Base-by-base conservation (phyloP, 2,888 invertebrate genomes). In the Spilarctia lutea region DNA sequence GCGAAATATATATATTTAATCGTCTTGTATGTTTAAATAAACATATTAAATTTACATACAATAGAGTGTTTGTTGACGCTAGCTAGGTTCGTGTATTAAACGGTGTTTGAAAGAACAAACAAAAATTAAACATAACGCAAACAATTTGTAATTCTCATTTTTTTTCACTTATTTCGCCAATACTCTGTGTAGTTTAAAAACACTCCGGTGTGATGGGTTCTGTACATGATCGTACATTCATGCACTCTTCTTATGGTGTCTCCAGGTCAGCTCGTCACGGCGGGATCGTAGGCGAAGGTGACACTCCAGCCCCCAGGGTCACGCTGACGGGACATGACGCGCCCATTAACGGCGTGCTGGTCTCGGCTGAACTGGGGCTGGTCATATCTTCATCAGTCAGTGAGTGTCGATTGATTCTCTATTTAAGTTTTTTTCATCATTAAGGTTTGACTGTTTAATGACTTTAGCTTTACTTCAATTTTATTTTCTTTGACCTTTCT, bases 301-400 rank as follows among this genome's bases (percentile, higher is more conserved):
- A 99, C 88, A 96, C 98, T 73, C 99, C 99, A 0, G 99, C 99
- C 48, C 99, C 99, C 7, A 97, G 99, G 83, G 99, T 99, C 16
- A 99, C 99, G 8, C 96, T 99, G 35, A 99, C 99, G 0, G 99
- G 99, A 0, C 99, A 99, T 94, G 99, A 99, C 92, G 98, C 99
- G 87, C 98, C 99, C 76, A 98, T 99, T 84, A 98, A 98, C 73
- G 98, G 98, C 85, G 98, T 99, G 81, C 98, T 99, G 71, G 99
- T 99, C 78, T 99, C 99, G 27, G 99, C 99, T 0, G 99, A 99
- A 93, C 97, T 99, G 68, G 99, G 99, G 35, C 96, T 99, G 52
- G 99, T 99, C 74, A 98, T 99, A 81, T 99, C 99, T 70, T 99
- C 99, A 71, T 99, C 99, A 16, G 74, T 90, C 85, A 91, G 91